A percentile compares a stretch with the other conserved stretches of the same genome.
Evolutionary conservation across 2,888 invertebrate species (phyloP).

Genomic region (Keiferia lycopersicella): DNA sequence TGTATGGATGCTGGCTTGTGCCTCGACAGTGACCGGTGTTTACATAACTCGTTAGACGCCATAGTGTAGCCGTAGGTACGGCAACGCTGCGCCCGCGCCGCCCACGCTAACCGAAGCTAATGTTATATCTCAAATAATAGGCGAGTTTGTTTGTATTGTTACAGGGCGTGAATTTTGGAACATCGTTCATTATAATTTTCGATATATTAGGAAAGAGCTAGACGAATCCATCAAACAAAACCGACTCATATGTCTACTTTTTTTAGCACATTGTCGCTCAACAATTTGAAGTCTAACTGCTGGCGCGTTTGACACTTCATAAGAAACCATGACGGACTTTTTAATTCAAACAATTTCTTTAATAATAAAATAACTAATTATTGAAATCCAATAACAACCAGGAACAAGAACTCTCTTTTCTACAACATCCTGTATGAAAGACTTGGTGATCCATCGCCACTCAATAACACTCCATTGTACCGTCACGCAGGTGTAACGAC

Average conservation of each 20-base stretch:
- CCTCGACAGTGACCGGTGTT: constrained; percentile 56
- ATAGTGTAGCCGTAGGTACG: constrained; percentile 35
- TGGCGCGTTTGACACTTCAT: too few relatives aligned
- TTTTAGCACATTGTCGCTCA: too few relatives aligned
- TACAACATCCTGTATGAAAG: neutral
- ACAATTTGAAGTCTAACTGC: too few relatives aligned
- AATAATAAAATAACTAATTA: too few relatives aligned
- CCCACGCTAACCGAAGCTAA: constrained; percentile 57
- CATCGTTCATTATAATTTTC: too few relatives aligned
- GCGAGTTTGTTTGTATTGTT: constrained; percentile 27
- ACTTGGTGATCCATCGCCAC: constrained; percentile 36
- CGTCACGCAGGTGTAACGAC: constrained; percentile 57
- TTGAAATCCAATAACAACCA: neutral
- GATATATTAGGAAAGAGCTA: too few relatives aligned
- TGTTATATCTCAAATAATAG: constrained; percentile 61
- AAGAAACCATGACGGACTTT: too few relatives aligned
- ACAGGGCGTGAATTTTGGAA: neutral
- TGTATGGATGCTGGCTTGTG: constrained; percentile 47
- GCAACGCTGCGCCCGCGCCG: constrained; percentile 48
- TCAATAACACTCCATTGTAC: constrained; percentile 61
- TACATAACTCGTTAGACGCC: constrained; percentile 74
- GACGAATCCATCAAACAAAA: too few relatives aligned
- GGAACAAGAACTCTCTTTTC: neutral
- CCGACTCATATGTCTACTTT: too few relatives aligned
- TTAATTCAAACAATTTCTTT: too few relatives aligned